Percentiles rank a stretch among this genome's conserved stretches.
Conservation (phyloP, 2,113 vertebrate species). For the Gila orcuttii region DNA sequence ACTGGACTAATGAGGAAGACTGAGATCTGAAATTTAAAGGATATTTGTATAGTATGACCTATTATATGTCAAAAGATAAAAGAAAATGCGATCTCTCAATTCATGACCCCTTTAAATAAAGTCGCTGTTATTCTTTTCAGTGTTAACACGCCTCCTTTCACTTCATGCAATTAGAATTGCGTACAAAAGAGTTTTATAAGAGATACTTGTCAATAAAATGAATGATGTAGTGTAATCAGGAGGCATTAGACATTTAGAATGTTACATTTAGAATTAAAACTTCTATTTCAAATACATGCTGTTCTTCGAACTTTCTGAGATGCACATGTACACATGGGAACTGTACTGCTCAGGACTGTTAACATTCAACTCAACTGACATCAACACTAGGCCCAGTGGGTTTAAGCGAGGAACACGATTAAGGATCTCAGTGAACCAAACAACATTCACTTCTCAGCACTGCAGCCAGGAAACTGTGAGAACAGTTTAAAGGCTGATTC, state of each 20-base stretch:
- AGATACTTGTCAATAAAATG: neutral
- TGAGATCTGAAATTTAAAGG: no score
- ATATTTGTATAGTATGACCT: no score
- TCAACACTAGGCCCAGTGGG: neutral
- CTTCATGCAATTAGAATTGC: neutral
- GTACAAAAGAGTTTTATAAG: neutral
- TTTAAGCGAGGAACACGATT: neutral
- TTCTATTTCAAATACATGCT: neutral
- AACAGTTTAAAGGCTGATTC: neutral
- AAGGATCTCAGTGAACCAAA: slow-evolving; percentile 1
- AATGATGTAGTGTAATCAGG: neutral
- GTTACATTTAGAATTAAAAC: neutral
- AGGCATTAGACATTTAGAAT: neutral
- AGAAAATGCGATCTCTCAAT: no score
- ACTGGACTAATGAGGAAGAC: no score
- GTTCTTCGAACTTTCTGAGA: neutral
- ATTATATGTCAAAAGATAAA: no score
- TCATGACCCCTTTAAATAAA: no score
- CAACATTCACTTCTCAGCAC: neutral
- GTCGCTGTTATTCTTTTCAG: neutral
- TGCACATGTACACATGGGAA: neutral
- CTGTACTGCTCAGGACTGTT: neutral
- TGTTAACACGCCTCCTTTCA: neutral
- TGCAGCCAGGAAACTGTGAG: neutral
- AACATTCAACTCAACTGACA: neutral